phyloP scores from a whole-genome alignment of 2,888 invertebrate species.

The Andrena fulva region DNA sequence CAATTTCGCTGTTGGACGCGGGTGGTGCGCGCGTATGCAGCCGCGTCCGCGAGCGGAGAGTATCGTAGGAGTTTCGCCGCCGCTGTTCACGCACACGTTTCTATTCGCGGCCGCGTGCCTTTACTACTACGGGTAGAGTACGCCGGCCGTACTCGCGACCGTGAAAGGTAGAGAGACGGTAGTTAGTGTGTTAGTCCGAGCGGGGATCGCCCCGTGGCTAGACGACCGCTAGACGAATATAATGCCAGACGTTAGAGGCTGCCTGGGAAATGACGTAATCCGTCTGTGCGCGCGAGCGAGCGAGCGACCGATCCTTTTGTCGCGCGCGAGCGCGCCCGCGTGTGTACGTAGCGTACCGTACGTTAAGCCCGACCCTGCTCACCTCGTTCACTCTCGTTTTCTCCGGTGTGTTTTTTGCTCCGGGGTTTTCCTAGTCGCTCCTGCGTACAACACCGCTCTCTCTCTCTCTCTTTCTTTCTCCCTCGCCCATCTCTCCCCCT shows the following conservation, averaged over 20 bases:
- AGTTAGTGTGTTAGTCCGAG: conserved; percentile 60
- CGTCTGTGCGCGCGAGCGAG: conserved; percentile 50
- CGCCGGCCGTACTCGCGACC: conserved; percentile 34
- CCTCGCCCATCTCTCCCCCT: neutral
- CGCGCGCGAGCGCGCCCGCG: conserved; percentile 57
- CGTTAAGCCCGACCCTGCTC: conserved; percentile 51
- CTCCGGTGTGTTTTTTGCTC: conserved; percentile 55
- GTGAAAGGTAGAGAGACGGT: conserved; percentile 54
- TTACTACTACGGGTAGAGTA: conserved; percentile 25
- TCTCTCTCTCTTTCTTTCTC: conserved; percentile 8
- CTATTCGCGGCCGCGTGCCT: neutral
- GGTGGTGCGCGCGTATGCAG: conserved; percentile 28
- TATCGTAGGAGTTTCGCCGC: neutral
- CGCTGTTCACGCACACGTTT: conserved; percentile 1
- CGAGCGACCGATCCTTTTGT: conserved; percentile 75
- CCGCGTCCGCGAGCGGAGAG: conserved; percentile 20
- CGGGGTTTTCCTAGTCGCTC: conserved; percentile 64
- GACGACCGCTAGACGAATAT: conserved; percentile 83
- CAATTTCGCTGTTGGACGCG: conserved; percentile 15
- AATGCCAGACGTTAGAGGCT: conserved; percentile 78
- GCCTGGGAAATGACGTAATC: conserved; percentile 80
- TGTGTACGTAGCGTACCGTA: conserved; percentile 42
- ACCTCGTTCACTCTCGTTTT: conserved; percentile 64
- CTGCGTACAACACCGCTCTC: conserved; percentile 49
- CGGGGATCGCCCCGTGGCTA: conserved; percentile 75